Conservation (phyloP, 2,113 vertebrate genomes). For the Calyptommatus sinebrachiatus region DNA sequence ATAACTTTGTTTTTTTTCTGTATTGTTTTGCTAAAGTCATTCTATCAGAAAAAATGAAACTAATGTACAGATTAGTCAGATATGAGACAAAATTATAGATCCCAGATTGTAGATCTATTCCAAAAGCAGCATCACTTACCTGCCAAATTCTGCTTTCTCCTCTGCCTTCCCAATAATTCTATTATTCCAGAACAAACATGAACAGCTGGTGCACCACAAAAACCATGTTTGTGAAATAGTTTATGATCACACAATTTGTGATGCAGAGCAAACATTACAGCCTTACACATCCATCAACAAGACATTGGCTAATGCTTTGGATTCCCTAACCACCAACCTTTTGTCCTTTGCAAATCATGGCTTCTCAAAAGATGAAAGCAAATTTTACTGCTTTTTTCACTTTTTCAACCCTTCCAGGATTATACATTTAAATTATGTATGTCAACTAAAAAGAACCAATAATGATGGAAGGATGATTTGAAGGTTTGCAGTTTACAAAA, state of each 20-base stretch:
- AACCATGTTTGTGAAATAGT: not conserved
- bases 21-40: no score
- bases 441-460: not conserved
- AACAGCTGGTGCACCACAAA: not conserved
- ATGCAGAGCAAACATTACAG: not conserved
- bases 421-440: not conserved
- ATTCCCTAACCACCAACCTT: not conserved
- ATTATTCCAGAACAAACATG: slow-evolving; percentile 9
- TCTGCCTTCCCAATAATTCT: not conserved
- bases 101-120: not conserved
- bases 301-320: not conserved
- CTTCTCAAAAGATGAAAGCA: not conserved
- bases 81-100: not conserved
- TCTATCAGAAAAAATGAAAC: not conserved
- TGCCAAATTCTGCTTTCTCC: not conserved
- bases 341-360: not conserved
- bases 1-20: no score
- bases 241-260: not conserved
- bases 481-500: not conserved
- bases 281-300: not conserved
- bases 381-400: slow-evolving; percentile 4
- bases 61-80: slow-evolving; percentile 2
- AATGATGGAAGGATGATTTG: not conserved
- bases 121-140: not conserved
- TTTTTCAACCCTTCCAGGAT: not conserved